Conservation (phyloP, 1,140 invertebrate species). For the Acromyrmex heyeri region DNA sequence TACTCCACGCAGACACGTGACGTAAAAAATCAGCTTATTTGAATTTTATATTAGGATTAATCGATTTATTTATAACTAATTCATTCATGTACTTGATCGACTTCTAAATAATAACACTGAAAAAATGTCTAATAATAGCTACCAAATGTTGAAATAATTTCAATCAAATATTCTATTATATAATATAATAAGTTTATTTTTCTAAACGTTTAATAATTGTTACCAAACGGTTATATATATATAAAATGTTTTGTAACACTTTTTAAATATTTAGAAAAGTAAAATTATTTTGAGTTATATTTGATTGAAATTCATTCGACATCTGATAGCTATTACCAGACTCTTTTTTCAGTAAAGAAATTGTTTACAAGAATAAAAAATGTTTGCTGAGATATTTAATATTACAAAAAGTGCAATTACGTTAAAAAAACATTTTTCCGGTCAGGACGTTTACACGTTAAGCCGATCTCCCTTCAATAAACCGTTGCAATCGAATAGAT, state of each 20-base stretch:
- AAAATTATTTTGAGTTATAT: too few relatives aligned
- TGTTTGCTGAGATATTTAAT: neutral
- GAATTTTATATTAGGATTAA: neutral
- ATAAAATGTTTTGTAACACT: too few relatives aligned
- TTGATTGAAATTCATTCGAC: too few relatives aligned
- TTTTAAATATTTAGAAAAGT: too few relatives aligned
- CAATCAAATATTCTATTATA: too few relatives aligned
- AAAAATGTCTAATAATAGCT: too few relatives aligned
- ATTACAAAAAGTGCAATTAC: neutral
- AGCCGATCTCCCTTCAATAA: constrained; percentile 1
- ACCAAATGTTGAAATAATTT: too few relatives aligned
- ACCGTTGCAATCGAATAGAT: constrained; percentile 7
- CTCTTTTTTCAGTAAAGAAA: neutral
- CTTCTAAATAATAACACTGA: neutral
- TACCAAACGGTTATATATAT: too few relatives aligned
- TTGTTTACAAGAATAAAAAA: neutral
- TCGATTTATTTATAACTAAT: neutral
- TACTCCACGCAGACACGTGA: neutral
- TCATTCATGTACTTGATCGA: neutral
- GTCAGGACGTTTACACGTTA: neutral
- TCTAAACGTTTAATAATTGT: too few relatives aligned
- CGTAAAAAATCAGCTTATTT: neutral
- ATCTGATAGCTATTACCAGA: too few relatives aligned
- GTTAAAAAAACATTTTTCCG: neutral
- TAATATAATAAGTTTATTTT: too few relatives aligned